Evolutionary conservation across 1,140 invertebrate genomes (phyloP), one percentile per base, ranked within the genome.

Genomic region (Drosophila arizonae): DNA sequence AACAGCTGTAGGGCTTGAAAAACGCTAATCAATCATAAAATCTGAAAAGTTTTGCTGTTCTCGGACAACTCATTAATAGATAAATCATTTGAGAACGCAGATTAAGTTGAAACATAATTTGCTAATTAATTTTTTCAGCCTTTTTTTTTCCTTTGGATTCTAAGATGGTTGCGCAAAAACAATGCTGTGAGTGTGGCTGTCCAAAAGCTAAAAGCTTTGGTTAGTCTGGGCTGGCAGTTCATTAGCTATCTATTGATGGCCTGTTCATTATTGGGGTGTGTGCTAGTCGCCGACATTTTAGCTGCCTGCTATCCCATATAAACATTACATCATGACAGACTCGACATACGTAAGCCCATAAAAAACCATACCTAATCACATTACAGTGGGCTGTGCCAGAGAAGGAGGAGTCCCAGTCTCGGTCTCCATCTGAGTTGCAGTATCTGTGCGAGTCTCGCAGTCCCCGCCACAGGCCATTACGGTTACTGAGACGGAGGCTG

Each of bases 331-430:
- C 79, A 81, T 74, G 69, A 46, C 33, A 66, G 51, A 54, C 54
- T 33, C 54, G 56, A 50, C 67, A 61, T 76, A 70, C 51, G 61
- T 65, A 51, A 56, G 60, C 45, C 79, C 69, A 77, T 69, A 80
- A 74, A 72, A 77, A 74, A 58, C 50, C 70, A 78, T 73, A 74
- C 75, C 74, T 75, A 81, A 81, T 81, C 79, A 78, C 79, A 81
- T 81, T 64, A 63, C 62, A 72, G 72, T 62, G 51, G 66, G 65
- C 51, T 60, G 39, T 21, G 48, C 58, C 48, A 45, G 13, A 70
- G 67, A 30, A 70, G 60, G 41, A 70, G 60, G 41, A 58, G 76
- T 45, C 36, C 13, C 11, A 52, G 17, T 43, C 24, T 30, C 46
- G 39, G 33, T 13, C 15, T 15, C 45, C 26, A 21, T 26, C 48